Evolutionary conservation across 1,140 invertebrate species (phyloP).

Genomic region (Ips typographus): DNA sequence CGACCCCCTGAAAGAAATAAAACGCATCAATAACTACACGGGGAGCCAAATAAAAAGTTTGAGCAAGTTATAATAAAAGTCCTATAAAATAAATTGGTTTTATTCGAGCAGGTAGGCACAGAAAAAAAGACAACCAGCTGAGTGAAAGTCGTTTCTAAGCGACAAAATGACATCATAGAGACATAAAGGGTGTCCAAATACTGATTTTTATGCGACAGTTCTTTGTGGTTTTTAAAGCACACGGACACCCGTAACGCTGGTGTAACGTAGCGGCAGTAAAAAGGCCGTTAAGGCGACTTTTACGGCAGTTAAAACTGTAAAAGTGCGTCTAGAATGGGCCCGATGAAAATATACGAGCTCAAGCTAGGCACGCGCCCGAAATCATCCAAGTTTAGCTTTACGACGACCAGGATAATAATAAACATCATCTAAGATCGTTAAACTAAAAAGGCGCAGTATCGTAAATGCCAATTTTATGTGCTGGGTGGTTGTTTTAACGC

Average conservation of each 20-base stretch:
- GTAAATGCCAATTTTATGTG: conserved; percentile 51
- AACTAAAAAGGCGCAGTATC: conserved; percentile 35
- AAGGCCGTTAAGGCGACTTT: conserved; percentile 50
- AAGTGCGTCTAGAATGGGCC: conserved; percentile 49
- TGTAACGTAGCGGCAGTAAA: conserved; percentile 50
- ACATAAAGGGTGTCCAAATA: conserved; percentile 28
- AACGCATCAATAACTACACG: conserved; percentile 5
- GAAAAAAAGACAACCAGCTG: conserved; percentile 20
- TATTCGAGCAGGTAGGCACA: too few species aligned
- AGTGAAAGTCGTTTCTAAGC: conserved; percentile 20
- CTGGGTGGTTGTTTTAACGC: conserved; percentile 18
- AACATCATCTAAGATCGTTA: conserved; percentile 50
- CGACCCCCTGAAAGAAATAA: conserved; percentile 3
- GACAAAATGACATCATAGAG: conserved; percentile 24
- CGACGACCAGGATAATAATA: conserved; percentile 48
- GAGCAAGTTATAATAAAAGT: too few species aligned
- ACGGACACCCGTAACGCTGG: conserved; percentile 38
- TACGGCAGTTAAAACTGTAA: conserved; percentile 52
- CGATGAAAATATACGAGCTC: conserved; percentile 47
- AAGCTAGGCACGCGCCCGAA: conserved; percentile 49
- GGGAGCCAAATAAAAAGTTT: conserved; percentile 21
- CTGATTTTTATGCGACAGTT: conserved; percentile 43
- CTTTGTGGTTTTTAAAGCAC: conserved; percentile 40
- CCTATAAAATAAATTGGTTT: too few species aligned
- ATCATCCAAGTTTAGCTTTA: conserved; percentile 47